Base-by-base conservation (phyloP, 2,888 invertebrate genomes). In the Pachycephus smyrnensis region DNA sequence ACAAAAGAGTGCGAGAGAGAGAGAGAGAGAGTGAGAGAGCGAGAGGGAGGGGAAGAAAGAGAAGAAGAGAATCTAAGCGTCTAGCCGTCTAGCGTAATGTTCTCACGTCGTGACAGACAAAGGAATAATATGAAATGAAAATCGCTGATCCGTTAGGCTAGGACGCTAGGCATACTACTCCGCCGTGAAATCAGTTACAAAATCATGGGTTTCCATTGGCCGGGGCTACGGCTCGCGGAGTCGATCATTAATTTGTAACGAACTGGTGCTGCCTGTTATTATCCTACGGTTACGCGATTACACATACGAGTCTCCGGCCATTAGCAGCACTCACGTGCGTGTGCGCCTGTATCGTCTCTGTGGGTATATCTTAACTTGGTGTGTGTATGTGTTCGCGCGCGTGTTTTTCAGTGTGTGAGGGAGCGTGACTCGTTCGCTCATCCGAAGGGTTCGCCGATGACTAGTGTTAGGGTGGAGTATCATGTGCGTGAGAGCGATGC, bases 191-290 rank as follows among this genome's bases (percentile, higher is more conserved):
- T 86, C 84, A 84, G 84, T 85, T 86, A 86, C 81, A 81, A 85
- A 85, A 86, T 87, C 84, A 84, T 74, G 85, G 86, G 84, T 85
- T 85, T 85, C 86, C 87, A 84, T 86, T 88, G 82, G 86, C 83
- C 80, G 77, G 80, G 82, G 80, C 81, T 81, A 76, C 77, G 77
- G 73, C 73, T 77, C 79, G 33, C 78, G 82, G 79, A 82, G 80
- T 84, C 86, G 87, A 88, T 89, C 88, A 89, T 89, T 89, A 89
- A 89, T 89, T 89, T 88, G 86, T 88, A 88, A 89, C 88, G 86
- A 89, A 87, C 87, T 83, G 85, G 86, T 84, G 84, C 87, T 87
- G 87, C 83, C 88, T 87, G 86, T 87, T 87, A 88, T 88, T 87
- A 89, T 86, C 85, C 84, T 86, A 86, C 84, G 84, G 85, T 88